Evolutionary conservation across 2,888 invertebrate genomes (phyloP).

Genomic region (Amitus sp.): DNA sequence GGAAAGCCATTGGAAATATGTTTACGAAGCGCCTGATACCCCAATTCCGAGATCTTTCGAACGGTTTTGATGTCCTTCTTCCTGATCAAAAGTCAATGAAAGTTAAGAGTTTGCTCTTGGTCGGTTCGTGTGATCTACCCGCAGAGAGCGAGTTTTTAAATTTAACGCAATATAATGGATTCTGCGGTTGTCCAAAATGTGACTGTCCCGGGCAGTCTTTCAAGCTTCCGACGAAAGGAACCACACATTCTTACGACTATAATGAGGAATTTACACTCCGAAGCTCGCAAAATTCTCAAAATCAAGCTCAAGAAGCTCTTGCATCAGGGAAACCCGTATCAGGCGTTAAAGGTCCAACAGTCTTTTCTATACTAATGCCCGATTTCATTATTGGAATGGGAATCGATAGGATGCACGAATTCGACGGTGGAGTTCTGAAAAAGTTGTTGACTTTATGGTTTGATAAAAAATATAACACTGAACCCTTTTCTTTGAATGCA

Average conservation of each 20-base stretch:
- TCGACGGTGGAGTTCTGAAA: conserved; percentile 23
- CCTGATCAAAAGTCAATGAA: too few species aligned
- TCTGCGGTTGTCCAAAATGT: conserved; percentile 25
- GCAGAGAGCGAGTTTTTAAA: conserved; percentile 29
- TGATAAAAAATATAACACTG: conserved; percentile 14
- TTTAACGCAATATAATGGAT: conserved; percentile 26
- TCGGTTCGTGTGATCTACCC: conserved; percentile 23
- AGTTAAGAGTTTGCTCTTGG: too few species aligned
- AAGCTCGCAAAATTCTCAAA: background rate
- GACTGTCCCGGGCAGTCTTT: conserved; percentile 16
- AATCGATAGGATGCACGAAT: conserved; percentile 28
- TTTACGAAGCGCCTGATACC: background rate
- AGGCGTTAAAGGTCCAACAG: conserved; percentile 23
- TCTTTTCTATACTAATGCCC: conserved; percentile 20
- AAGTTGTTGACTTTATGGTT: conserved; percentile 19
- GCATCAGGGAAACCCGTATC: conserved; percentile 5
- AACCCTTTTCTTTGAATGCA: conserved; percentile 11
- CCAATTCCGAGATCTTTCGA: too few species aligned
- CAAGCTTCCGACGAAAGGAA: background rate
- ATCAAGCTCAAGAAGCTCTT: background rate
- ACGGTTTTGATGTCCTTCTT: too few species aligned
- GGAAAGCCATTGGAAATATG: conserved; percentile 19
- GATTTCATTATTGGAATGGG: conserved; percentile 23
- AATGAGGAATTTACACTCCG: background rate
- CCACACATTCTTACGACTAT: background rate